Evolutionary conservation across 2,888 invertebrate genomes (phyloP).

Genomic region (Atrina japonica): DNA sequence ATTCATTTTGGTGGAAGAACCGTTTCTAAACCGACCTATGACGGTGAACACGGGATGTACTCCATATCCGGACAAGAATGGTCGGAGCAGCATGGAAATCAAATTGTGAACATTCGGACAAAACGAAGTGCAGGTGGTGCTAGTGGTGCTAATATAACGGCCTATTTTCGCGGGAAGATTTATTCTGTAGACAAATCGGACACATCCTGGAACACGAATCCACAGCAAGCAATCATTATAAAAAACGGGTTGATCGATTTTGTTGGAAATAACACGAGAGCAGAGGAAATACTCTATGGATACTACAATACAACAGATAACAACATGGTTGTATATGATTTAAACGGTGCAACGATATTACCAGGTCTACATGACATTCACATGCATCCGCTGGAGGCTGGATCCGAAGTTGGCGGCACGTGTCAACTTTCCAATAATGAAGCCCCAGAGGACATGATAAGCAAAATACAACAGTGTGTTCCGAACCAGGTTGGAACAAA

Average conservation of each 20-base stretch:
- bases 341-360: conserved; percentile 22
- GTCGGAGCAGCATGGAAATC: too few species aligned
- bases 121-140: too few species aligned
- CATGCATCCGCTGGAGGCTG: conserved; percentile 47
- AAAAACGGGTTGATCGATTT: conserved; percentile 27
- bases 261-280: conserved; percentile 20
- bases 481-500: conserved; percentile 22
- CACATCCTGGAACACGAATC: conserved; percentile 31
- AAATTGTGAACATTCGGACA: too few species aligned
- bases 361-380: conserved; percentile 52
- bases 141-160: too few species aligned
- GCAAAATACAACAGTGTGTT: conserved; percentile 16
- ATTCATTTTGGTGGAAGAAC: too few species aligned
- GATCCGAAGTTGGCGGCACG: conserved; percentile 17
- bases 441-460: conserved; percentile 4
- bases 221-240: conserved; percentile 42
- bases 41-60: too few species aligned
- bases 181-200: conserved; percentile 36
- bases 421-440: conserved; percentile 25
- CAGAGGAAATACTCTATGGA: not conserved
- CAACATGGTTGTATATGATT: conserved; percentile 20
- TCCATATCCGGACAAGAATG: too few species aligned
- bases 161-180: conserved; percentile 22
- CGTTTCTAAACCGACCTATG: too few species aligned
- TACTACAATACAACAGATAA: not conserved